Evolutionary conservation across 1,140 invertebrate species (phyloP).

Genomic region (Pseudomyrmex dendroicus): DNA sequence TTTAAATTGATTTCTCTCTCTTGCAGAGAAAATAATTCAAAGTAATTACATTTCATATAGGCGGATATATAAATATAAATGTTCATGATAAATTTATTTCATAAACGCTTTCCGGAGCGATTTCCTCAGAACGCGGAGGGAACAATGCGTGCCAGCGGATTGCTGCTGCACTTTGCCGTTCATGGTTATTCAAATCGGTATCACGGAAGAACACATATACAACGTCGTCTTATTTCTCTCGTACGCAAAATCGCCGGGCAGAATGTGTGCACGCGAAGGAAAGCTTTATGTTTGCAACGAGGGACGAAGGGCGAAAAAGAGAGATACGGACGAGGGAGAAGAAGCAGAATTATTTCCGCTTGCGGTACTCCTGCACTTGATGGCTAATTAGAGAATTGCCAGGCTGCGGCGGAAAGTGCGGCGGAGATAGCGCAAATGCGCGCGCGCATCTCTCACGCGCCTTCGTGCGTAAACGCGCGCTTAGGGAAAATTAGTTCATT

Average conservation of each 20-base stretch:
- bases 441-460: constrained; percentile 70
- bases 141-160: not conserved
- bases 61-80: too few species aligned
- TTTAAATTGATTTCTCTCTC: not conserved
- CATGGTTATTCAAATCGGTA: constrained; percentile 66
- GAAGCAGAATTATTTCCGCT: constrained; percentile 76
- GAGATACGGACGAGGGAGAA: constrained; percentile 30
- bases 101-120: too few species aligned
- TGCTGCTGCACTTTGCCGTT: constrained; percentile 10
- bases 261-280: constrained; percentile 64
- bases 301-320: constrained; percentile 35
- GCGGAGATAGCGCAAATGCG: constrained; percentile 34
- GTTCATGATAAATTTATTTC: too few species aligned
- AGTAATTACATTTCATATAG: not conserved
- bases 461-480: constrained; percentile 58
- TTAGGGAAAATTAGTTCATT: constrained; percentile 56
- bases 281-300: constrained; percentile 48
- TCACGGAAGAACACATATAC: constrained; percentile 68
- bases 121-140: too few species aligned
- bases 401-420: constrained; percentile 53
- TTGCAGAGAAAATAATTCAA: not conserved
- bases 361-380: constrained; percentile 76
- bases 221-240: constrained; percentile 57
- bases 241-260: constrained; percentile 36
- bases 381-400: constrained; percentile 79